Evolutionary conservation across 2,888 invertebrate species (phyloP).

Genomic region (Drosophila demipolita): DNA sequence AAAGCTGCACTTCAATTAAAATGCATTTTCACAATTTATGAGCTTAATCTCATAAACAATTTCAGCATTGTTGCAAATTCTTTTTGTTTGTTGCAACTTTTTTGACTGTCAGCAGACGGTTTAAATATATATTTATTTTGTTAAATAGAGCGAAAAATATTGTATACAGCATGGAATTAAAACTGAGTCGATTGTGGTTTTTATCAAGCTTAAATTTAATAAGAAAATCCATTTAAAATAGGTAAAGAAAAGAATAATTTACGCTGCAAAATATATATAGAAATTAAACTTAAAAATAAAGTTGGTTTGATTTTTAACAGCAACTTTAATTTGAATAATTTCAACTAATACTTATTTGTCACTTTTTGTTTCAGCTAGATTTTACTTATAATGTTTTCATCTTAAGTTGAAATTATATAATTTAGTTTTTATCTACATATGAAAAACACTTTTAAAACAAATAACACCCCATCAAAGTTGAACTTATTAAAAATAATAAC

Average conservation of each 20-base stretch:
- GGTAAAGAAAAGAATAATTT: too few relatives aligned
- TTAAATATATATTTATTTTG: constrained; percentile 28
- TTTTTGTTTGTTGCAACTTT: constrained; percentile 45
- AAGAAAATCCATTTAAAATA: too few relatives aligned
- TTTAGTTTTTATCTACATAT: background rate
- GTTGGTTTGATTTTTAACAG: background rate
- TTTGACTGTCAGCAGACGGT: constrained; percentile 60
- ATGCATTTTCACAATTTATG: constrained; percentile 84
- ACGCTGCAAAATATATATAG: too few relatives aligned
- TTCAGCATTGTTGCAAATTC: constrained; percentile 64
- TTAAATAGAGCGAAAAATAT: constrained; percentile 19
- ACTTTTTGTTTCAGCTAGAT: too few relatives aligned
- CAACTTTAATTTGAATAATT: background rate
- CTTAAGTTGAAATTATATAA: too few relatives aligned
- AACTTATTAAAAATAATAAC: background rate
- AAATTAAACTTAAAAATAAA: background rate
- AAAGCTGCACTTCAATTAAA: constrained; percentile 84
- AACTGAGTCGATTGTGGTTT: background rate
- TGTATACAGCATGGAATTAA: background rate
- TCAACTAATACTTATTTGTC: background rate
- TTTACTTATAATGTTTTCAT: too few relatives aligned
- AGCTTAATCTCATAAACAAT: constrained; percentile 81
- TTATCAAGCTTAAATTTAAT: too few relatives aligned
- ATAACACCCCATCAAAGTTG: background rate
- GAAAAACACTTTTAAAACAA: background rate